Base-by-base conservation (phyloP, 1,140 invertebrate genomes). In the Dryas iulia region DNA sequence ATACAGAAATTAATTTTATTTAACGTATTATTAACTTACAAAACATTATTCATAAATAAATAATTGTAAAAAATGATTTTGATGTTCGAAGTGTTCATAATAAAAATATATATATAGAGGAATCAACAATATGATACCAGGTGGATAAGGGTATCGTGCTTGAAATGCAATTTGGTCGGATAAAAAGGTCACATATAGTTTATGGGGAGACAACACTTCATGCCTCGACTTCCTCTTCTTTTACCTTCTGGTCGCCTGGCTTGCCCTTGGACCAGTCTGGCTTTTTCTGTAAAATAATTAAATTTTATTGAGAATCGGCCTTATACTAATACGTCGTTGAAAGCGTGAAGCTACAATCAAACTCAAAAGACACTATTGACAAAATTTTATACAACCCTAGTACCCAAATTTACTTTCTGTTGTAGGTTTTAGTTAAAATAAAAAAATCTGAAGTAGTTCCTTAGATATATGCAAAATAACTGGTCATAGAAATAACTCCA, bases 241-340 rank as follows among this genome's bases (percentile, higher is more conserved):
- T 96, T 96, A 96, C 96, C 96, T 97, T 96, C 93, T 96, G 95
- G 86, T 96, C 96, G 86, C 95, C 96, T 89, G 93, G 93, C 83
- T 94, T 94, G 92, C 96, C 96, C 94, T 97, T 97, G 86, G 96
- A 97, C 96, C 96, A 97, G 93, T 97, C 96, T 80, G 96, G 96
- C 93, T 97, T 97, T 94, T 97, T 97, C 96, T 97, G 95, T 80
- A 94, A 94, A 87, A 73, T 71, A 66, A 76, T 75, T 52, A 26
- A 39, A 56, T 26, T 26, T 59, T 59, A 69, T 77, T 76, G 30
- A 61, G 26, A 14, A 14, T 12, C 23, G 14, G 10, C 14, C 23
- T 30, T n/a, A 33, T n/a, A 1, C 5, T 8, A n/a, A 58, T 10
- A 25, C 2, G 30, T 52, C 21, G 21, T 10, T 35, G 57, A 65